Conservation (phyloP, 1,140 invertebrate species). For the Eueides isabella region DNA sequence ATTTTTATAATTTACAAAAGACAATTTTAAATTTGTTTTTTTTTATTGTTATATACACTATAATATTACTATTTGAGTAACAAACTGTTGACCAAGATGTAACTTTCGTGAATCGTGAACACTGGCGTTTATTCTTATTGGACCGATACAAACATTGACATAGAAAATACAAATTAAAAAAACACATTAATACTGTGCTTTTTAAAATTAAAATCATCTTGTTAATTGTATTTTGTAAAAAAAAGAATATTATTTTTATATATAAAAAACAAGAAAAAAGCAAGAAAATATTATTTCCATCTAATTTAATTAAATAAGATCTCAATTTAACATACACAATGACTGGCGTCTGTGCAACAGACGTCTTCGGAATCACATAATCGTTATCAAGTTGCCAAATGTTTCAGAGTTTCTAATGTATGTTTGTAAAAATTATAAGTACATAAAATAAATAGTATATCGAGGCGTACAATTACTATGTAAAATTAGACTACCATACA, state of each 20-base stretch:
- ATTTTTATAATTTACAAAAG: neutral
- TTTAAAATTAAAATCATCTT: neutral
- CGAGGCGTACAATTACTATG: constrained; percentile 9
- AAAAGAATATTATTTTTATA: constrained; percentile 9
- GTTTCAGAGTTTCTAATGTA: constrained; percentile 11
- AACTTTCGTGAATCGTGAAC: neutral
- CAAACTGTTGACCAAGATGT: neutral
- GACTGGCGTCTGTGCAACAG: constrained; percentile 3
- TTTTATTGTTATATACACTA: constrained; percentile 5
- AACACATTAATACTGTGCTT: neutral
- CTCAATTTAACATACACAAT: constrained; percentile 1
- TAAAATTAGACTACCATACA: constrained; percentile 12
- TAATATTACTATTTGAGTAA: neutral
- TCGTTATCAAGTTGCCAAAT: constrained; percentile 13
- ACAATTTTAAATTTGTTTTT: neutral
- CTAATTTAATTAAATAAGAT: constrained; percentile 11
- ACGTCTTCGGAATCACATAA: neutral
- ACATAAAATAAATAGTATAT: constrained; percentile 11
- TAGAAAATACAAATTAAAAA: neutral
- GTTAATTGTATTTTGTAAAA: constrained; percentile 8
- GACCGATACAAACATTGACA: neutral
- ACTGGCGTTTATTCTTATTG: neutral
- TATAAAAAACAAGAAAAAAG: neutral
- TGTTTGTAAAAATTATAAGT: constrained; percentile 9
- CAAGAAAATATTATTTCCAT: neutral